phyloP scores from a whole-genome alignment of 2,113 vertebrate species.

The Pygoscelis adeliae region DNA sequence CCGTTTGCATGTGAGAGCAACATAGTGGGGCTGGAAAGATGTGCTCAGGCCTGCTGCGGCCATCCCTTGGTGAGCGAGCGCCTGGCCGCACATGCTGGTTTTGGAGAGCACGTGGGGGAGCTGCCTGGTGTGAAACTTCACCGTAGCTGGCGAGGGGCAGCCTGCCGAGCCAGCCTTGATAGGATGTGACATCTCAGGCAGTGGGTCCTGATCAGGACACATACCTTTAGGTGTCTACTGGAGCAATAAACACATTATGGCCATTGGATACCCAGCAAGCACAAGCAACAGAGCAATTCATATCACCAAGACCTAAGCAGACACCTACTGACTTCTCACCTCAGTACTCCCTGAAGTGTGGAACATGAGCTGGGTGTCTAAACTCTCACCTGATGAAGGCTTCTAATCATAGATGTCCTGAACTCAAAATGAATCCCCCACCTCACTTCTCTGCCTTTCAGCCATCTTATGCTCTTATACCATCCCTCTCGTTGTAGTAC shows the following conservation, averaged over 20 bases:
- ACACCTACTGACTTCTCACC: neutral
- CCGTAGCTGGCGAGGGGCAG: neutral
- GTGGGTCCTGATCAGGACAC: accelerated
- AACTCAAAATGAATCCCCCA: neutral
- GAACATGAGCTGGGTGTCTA: neutral
- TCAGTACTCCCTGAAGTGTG: accelerated
- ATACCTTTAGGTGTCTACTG: neutral
- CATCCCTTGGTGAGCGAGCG: neutral
- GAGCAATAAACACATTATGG: neutral
- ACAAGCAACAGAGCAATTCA: neutral
- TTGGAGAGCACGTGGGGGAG: neutral
- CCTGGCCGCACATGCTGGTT: neutral
- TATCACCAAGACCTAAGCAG: neutral
- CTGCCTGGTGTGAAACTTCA: neutral
- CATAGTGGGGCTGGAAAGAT: neutral
- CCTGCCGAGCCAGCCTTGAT: neutral
- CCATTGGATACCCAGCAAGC: neutral
- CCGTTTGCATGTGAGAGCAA: neutral
- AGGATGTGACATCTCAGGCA: neutral
- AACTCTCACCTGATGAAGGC: neutral
- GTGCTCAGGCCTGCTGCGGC: neutral
- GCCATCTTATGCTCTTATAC: neutral
- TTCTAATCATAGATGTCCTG: neutral
- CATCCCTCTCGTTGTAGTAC: neutral
- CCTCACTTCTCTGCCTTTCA: neutral